Evolutionary conservation across 2,797 vertebrate genomes (phyloP), one percentile per base, ranked within the genome.

Genomic region (Arnoldichthys spilopterus): DNA sequence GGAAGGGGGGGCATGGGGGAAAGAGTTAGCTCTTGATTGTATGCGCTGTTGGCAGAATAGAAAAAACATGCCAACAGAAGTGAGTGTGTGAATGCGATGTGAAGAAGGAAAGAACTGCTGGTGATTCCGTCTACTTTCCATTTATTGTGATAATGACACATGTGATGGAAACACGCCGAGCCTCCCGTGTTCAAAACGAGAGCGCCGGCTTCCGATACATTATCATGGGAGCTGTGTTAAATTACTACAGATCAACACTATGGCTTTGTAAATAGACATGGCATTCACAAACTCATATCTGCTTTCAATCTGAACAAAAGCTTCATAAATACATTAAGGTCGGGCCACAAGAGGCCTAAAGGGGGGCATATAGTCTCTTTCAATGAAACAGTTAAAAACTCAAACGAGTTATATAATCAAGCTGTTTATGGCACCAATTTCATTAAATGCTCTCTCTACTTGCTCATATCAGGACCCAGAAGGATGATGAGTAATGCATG

Each of bases 331-430:
- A 93, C 89, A 92, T 91, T 90, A 88, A 86, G 89, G 64, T 76
- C 15, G 80, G 90, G 89, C 90, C 90, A 18, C 77, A 54, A 89
- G 64, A 83, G 89, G 88, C 91, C 90, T 82, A 87, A 75, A 56
- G 61, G 74, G 85, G 89, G 88, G 88, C 85, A 88, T 89, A 90
- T 88, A 91, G 93, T 93, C 92, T 93, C 93, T 89, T 90, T 92
- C 84, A 93, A 74, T 68, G 92, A 94, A 93, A 94, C 92, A 93
- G 89, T 86, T 91, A 91, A 90, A 91, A 92, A 93, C 93, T 93
- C 93, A 90, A 90, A 87, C 87, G 93, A 94, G 93, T 91, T 89
- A 90, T 85, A 90, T 86, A 90, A 83, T 90, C 90, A 86, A 86
- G 86, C 87, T 87, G 86, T 91, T 90, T 90, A 93, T 91, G 92